Base-by-base conservation (phyloP, 2,113 vertebrate species). In the Cyanoramphus novaezelandiae region DNA sequence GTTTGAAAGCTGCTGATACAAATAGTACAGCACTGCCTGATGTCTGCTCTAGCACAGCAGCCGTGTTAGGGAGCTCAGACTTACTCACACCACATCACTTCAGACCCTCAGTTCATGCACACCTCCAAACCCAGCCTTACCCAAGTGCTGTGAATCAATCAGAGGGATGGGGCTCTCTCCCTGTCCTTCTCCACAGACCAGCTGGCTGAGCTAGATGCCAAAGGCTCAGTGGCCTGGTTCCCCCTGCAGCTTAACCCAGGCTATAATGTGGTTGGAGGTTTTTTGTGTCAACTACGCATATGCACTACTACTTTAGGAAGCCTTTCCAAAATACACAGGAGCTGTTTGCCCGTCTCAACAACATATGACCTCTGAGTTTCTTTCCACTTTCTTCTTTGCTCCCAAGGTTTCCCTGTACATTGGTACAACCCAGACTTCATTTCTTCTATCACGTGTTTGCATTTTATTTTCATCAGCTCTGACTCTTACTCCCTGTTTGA, bases 1-100 rank as follows among this genome's bases (percentile, higher is more conserved):
- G 28, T 64, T 7, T 5, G 60, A 29, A 55, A 80, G 39, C 70
- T 50, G 63, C 35, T 0, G 9, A 8, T 6, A 15, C 0, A 1
- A 44, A 13, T 27, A 37, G 31, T 16, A 31, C 19, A 35, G 81
- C 69, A 9, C 68, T 16, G 81, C 64, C 84, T 3, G 6, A 20
- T 2, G 1, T 11, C 65, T 74, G 79, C 64, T 60, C 28, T 43
- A 50, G 82, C 14, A 0, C 71, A 53, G 2, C 53, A 20, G 44
- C 68, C 0, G 0, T 13, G 28, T 17, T 3, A 10, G 33, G 27
- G 52, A 93, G 52, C 74, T 70, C 60, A 16, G 49, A 23, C 69
- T 68, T 9, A 15, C 10, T 23, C 63, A 46, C 37, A 43, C 5
- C 50, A 33, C 62, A 17, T 33, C 72, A 9, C 17, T 65, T 17